Percentiles rank a stretch among this genome's conserved stretches.
Evolutionary conservation across 2,113 vertebrate species (phyloP).

Genomic region (Dendrocopos noguchii): DNA sequence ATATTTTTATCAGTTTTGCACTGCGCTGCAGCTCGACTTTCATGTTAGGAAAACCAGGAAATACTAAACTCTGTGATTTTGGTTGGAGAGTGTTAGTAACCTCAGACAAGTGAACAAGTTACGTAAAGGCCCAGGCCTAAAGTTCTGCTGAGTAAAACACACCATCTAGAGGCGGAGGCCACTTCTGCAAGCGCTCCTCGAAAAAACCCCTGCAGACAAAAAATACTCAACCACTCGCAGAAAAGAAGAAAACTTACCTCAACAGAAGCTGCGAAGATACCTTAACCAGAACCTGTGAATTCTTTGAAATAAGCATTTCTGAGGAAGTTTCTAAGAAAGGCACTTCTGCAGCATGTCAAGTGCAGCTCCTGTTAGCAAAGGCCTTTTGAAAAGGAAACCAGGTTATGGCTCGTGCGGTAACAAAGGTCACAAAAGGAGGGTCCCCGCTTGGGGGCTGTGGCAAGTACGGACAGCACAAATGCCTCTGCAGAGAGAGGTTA

Average conservation of each 20-base stretch:
- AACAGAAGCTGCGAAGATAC: not conserved
- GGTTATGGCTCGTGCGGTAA: not conserved
- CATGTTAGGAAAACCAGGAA: not conserved
- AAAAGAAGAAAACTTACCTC: not conserved
- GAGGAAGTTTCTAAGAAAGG: not conserved
- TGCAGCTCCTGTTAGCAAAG: not conserved
- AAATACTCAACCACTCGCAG: accelerated
- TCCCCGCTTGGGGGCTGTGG: not conserved
- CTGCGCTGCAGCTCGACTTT: not conserved
- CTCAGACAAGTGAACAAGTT: not conserved
- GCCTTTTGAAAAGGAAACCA: not conserved
- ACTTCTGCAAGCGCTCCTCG: slow-evolving; percentile 24
- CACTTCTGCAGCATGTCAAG: not conserved
- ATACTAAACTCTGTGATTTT: not conserved
- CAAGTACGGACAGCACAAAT: not conserved
- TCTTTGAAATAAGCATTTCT: not conserved
- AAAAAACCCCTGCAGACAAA: not conserved
- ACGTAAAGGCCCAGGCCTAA: not conserved
- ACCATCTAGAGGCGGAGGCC: slow-evolving; percentile 72
- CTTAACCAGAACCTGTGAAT: not conserved
- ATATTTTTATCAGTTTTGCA: not conserved
- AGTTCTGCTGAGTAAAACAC: slow-evolving; percentile 21
- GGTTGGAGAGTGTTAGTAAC: not conserved
- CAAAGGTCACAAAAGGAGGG: not conserved
- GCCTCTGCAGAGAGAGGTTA: not conserved